These are phyloP conservation scores for Lathronympha strigana DNA, from an alignment of 2,888 invertebrate genomes.

Conservation along the genomic window DNA sequence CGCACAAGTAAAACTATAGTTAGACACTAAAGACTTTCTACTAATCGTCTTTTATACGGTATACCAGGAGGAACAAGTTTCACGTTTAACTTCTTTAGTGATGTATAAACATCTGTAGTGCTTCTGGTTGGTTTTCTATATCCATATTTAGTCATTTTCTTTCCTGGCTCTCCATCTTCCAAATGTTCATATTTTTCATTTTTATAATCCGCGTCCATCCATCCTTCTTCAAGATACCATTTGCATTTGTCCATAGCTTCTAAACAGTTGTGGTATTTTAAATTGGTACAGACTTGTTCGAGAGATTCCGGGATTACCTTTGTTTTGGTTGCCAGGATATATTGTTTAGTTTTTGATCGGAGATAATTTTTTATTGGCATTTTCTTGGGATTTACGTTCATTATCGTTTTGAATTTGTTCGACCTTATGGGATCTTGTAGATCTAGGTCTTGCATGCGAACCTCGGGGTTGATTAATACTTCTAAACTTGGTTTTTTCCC, in stretches of 20 bases:
- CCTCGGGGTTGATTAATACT: slow-evolving; percentile 7
- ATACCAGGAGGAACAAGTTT: slow-evolving; percentile 8
- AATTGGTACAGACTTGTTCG: not conserved
- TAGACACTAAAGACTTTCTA: not conserved
- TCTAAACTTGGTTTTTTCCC: not conserved
- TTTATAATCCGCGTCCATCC: not conserved
- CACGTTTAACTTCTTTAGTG: not conserved
- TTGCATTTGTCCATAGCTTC: slow-evolving; percentile 18
- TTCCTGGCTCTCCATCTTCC: not conserved
- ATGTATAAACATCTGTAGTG: not conserved
- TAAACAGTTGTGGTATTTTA: slow-evolving; percentile 1
- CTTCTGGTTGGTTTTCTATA: not conserved
- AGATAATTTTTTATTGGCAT: slow-evolving; percentile 14
- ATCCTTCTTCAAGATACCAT: slow-evolving; percentile 10
- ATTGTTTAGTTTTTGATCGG: slow-evolving; percentile 8
- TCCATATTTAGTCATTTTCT: not conserved
- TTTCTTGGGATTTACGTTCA: not conserved
- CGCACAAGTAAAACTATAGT: not conserved
- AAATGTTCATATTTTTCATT: not conserved
- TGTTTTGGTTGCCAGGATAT: not conserved
- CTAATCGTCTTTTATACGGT: slow-evolving; percentile 1
- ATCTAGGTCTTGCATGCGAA: not conserved
- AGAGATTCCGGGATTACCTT: not conserved
- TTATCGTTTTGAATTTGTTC: slow-evolving; percentile 18
- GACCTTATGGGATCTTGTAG: not conserved